Base-by-base conservation (phyloP, 2,113 vertebrate genomes). In the Collichthys lucidus region DNA sequence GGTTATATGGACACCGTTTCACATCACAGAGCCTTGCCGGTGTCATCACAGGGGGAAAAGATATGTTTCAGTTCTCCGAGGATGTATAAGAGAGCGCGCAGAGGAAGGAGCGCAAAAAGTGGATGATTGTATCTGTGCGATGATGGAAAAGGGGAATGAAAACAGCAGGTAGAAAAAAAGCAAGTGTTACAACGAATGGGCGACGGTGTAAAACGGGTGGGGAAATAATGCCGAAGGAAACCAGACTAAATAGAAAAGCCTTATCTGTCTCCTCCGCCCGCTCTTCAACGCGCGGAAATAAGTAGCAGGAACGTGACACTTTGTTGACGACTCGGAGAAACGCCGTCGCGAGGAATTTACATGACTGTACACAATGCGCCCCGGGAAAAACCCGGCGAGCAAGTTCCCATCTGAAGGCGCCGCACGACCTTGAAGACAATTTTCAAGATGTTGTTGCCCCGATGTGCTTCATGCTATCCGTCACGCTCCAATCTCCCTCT, bases 401-500 rank as follows among this genome's bases (percentile, higher is more conserved):
- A n/a, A 65, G 59, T 26, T 71, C 57, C 29, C 20, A 7, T 52
- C 78, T 53, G 82, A 84, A 67, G 65, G 70, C 66, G 56, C 56
- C 47, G 20, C 53, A 24, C 61, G 35, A 80, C 82, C 74, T 74
- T 64, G 77, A 81, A 77, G 80, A 82, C 50, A 83, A 85, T 80
- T 92, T n/a, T 87, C 65, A 4, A 86, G 88, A 92, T 72, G 80
- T 55, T 47, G 59, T 55, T 44, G 56, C 9, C 75, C 82, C 67
- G 60, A 82, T 77, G 83, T 75, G 84, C 87, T 85, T 79, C 67
- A 50, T 11, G 75, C 74, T 40, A 85, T 89, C 86, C 83, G 89
- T 94, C 89, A 91, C 74, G 70, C 83, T 90, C 82, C 84, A 73
- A 79, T 86, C 89, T 76, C 26, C 74, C 40, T 44, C 71, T 66